Base-by-base conservation (phyloP, 92 coral and sea anemone species). In the Palythoa heliodiscus region DNA sequence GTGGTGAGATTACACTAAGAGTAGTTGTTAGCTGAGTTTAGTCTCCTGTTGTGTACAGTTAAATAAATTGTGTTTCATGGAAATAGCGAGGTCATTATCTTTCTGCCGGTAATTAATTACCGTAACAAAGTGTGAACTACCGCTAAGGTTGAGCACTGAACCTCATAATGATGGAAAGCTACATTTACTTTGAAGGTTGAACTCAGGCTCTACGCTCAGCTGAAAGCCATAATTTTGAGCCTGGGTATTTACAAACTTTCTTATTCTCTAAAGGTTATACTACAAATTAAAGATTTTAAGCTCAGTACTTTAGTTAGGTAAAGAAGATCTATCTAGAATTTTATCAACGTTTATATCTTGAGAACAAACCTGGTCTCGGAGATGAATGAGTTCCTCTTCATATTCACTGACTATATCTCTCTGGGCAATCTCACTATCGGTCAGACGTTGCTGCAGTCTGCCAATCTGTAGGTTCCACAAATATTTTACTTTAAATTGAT, bases 341-440 rank as follows among this genome's bases (percentile, higher is more conserved):
- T 43, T 8, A 43, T 3, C 50, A 43, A 43, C 0, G 0, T 5
- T 8, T 43, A 43, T 24, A 17, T 68, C 14, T 38, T 19, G 24
- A 83, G 73, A 10, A 70, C 20, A 38, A 70, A 70, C 99, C 93
- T 96, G 98, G 83, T 92, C 95, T 74, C 93, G 90, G 38, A 96
- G 95, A 85, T 86, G 95, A 43, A 93, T 84, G 16, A 96, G 96
- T 85, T 96, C 93, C 29, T 89, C 93, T 75, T 96, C 99, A 78
- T 96, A 96, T 81, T 96, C 98, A 37, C 86, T 73, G 29, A 96
- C 93, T n/a, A 91, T 88, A 71, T 93, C 98, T 85, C 95, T 87
- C 81, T 91, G 98, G 15, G 90, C 76, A 43, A 89, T 70, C 53
- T 96, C 99, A 93, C 93, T 92, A 67, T 93, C 96, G 19, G 95